Conservation (phyloP, 2,113 vertebrate species). For the Grus americana region DNA sequence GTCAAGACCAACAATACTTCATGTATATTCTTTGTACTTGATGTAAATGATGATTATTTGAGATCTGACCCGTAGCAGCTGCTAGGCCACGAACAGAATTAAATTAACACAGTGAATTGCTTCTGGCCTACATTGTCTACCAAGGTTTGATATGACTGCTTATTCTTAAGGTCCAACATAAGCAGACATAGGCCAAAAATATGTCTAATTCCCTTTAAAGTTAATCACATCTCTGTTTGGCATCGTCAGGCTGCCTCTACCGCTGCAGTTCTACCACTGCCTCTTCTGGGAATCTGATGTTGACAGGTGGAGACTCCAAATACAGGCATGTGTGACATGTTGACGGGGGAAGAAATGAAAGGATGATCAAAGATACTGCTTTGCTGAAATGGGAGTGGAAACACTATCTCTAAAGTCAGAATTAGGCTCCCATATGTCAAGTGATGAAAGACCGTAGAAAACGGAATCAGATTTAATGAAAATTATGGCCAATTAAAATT, state of each 20-base stretch:
- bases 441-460: conserved; percentile 37
- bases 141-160: background rate
- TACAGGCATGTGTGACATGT: background rate
- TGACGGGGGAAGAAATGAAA: background rate
- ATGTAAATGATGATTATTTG: conserved; percentile 1
- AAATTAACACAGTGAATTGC: background rate
- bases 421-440: conserved; percentile 35
- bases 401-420: conserved; percentile 45
- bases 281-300: conserved; percentile 14
- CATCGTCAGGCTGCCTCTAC: background rate
- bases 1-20: background rate
- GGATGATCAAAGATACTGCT: conserved; percentile 34
- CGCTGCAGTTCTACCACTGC: background rate
- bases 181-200: background rate
- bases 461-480: background rate
- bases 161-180: background rate
- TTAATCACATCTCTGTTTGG: background rate
- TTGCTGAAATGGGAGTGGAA: conserved; percentile 36
- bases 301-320: conserved; percentile 37
- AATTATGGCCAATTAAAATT: background rate
- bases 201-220: background rate
- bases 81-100: background rate
- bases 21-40: background rate
- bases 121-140: background rate
- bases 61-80: background rate